Percentiles rank a stretch among this genome's conserved stretches.
These are phyloP conservation scores for Branchinecta lynchi DNA, from an alignment of 1,140 invertebrate genomes.

Conservation along the genomic window DNA sequence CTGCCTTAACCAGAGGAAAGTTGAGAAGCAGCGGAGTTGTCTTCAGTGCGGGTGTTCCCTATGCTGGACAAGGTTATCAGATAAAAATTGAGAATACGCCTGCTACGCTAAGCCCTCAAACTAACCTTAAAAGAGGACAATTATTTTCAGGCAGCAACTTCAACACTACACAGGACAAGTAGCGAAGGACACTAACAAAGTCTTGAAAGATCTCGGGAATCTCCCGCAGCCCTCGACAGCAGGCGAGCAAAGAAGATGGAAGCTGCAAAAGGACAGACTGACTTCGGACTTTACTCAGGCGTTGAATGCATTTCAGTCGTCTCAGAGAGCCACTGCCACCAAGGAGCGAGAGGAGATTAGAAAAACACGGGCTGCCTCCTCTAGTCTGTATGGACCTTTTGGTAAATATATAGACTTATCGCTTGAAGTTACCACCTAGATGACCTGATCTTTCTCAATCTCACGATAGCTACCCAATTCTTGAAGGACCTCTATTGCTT, in stretches of 20 bases:
- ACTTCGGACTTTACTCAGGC: slow-evolving; percentile 84
- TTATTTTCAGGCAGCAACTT: slow-evolving; percentile 61
- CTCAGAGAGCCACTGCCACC: slow-evolving; percentile 34
- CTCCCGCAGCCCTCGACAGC: slow-evolving; percentile 34
- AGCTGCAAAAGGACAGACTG: slow-evolving; percentile 77
- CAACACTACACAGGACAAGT: slow-evolving; percentile 90
- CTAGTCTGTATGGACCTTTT: slow-evolving; percentile 11
- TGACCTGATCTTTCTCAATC: no score
- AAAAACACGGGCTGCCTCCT: slow-evolving; percentile 12
- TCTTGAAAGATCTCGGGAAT: slow-evolving; percentile 60
- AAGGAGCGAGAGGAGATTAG: slow-evolving; percentile 29
- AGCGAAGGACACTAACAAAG: slow-evolving; percentile 77
- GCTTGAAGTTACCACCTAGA: no score
- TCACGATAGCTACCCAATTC: no score
- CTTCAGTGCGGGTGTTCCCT: neutral
- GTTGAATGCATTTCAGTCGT: slow-evolving; percentile 63
- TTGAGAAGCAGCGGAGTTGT: neutral
- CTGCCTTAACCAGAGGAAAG: neutral
- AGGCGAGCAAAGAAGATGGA: slow-evolving; percentile 53
- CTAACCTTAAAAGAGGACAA: slow-evolving; percentile 15
- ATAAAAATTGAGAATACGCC: neutral
- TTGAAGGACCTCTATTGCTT: no score
- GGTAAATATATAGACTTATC: neutral
- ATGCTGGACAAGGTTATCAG: neutral
- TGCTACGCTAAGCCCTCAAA: neutral